Percentiles rank a stretch among this genome's conserved stretches.
Conservation (phyloP, 1,140 invertebrate genomes). For the Bombus pascuorum region DNA sequence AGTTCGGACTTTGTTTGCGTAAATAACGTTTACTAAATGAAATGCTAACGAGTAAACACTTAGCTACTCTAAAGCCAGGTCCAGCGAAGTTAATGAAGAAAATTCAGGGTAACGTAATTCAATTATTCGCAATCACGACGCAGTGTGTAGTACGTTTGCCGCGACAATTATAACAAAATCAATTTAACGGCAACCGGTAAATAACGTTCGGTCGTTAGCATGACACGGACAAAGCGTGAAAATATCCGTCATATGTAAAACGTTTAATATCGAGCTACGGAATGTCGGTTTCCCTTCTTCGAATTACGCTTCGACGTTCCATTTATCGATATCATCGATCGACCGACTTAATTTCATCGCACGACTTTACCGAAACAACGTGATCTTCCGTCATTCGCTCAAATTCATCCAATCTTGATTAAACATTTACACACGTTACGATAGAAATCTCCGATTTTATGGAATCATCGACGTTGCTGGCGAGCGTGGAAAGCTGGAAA, state of each 20-base stretch:
- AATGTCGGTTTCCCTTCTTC: neutral
- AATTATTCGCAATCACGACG: slow-evolving; percentile 62
- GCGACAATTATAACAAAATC: slow-evolving; percentile 57
- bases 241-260: neutral
- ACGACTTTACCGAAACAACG: neutral
- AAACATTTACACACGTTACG: neutral
- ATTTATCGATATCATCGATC: slow-evolving; percentile 49
- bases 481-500: no score
- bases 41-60: slow-evolving; percentile 46
- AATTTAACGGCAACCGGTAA: slow-evolving; percentile 30
- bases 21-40: slow-evolving; percentile 33
- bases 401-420: neutral
- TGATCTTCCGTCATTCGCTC: neutral
- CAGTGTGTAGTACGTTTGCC: slow-evolving; percentile 42
- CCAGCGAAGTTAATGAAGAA: slow-evolving; percentile 56
- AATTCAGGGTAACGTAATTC: slow-evolving; percentile 58
- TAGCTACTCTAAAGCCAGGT: slow-evolving; percentile 13
- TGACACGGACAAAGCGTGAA: neutral
- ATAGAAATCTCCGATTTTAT: neutral
- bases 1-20: slow-evolving; percentile 7
- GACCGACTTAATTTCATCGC: neutral
- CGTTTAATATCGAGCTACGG: neutral
- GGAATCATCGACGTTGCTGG: neutral
- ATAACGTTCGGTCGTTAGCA: neutral
- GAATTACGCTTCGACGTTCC: slow-evolving; percentile 43